phyloP scores from a whole-genome alignment of 1,140 invertebrate species.

The Penaeus indicus region DNA sequence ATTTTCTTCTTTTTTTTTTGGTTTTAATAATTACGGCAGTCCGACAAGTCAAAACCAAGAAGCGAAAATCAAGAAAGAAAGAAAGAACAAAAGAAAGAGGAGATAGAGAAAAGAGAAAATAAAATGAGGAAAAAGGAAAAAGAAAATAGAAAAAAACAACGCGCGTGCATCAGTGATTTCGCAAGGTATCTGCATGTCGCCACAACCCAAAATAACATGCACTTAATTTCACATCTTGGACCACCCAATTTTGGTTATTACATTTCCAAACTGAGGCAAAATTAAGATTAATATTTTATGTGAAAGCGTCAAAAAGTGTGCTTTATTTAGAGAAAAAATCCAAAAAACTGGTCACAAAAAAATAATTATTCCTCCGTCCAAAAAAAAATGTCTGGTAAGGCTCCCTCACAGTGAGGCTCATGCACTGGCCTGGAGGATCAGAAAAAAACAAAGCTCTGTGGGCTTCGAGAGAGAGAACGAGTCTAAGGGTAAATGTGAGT shows the following conservation, averaged over 20 bases:
- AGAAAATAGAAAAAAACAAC: background rate
- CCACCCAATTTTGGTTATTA: slow-evolving; percentile 51
- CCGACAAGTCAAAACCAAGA: slow-evolving; percentile 42
- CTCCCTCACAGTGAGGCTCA: slow-evolving; percentile 47
- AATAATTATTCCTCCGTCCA: slow-evolving; percentile 53
- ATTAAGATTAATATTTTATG: slow-evolving; percentile 40
- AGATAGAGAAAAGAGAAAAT: too few species aligned
- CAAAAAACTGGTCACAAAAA: background rate
- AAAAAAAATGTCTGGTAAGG: slow-evolving; percentile 56
- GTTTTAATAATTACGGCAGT: slow-evolving; percentile 11
- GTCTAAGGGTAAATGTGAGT: slow-evolving; percentile 1
- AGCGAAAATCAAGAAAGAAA: slow-evolving; percentile 19
- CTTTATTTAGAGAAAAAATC: slow-evolving; percentile 28
- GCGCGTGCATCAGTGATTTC: slow-evolving; percentile 36
- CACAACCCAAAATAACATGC: slow-evolving; percentile 43
- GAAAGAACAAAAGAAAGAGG: too few species aligned
- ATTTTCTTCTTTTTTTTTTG: too few species aligned
- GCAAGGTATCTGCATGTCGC: background rate
- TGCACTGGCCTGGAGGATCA: slow-evolving; percentile 34
- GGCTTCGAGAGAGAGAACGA: slow-evolving; percentile 20
- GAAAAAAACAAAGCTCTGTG: slow-evolving; percentile 37
- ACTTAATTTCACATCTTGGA: slow-evolving; percentile 44
- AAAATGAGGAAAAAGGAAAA: too few species aligned
- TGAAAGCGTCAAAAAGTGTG: slow-evolving; percentile 39
- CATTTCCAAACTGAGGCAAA: slow-evolving; percentile 46